Evolutionary conservation across 2,888 invertebrate genomes (phyloP).

Genomic region (Schrankia costaestrigalis): DNA sequence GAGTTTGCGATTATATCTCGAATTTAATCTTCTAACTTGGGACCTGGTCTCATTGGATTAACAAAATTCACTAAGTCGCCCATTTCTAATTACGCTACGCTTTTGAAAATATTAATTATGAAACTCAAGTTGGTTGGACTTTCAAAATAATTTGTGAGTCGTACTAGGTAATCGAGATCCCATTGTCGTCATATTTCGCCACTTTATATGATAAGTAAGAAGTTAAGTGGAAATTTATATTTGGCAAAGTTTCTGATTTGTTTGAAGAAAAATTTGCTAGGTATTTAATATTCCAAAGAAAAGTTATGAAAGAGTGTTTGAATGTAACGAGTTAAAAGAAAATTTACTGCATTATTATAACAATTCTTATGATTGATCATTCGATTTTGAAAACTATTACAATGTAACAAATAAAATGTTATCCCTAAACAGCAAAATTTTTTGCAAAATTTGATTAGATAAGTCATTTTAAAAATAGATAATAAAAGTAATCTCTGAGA

Average conservation of each 20-base stretch:
- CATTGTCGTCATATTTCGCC: conserved; percentile 6
- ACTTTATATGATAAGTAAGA: conserved; percentile 8
- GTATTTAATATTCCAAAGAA: conserved; percentile 1
- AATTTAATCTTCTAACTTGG: conserved; percentile 28
- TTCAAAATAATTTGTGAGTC: conserved; percentile 8
- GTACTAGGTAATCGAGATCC: conserved; percentile 4
- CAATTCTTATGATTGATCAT: too few relatives aligned
- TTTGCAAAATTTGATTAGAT: too few relatives aligned
- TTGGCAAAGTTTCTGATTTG: conserved; percentile 1
- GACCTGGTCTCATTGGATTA: conserved; percentile 26
- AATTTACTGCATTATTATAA: not conserved
- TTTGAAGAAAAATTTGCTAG: not conserved
- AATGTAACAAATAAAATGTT: too few relatives aligned
- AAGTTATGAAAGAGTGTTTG: too few relatives aligned
- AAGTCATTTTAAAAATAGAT: too few relatives aligned
- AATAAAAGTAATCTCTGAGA: too few relatives aligned
- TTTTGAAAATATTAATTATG: conserved; percentile 41
- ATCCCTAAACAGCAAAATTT: too few relatives aligned
- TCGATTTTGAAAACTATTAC: too few relatives aligned
- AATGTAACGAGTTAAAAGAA: not conserved
- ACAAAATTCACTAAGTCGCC: conserved; percentile 36
- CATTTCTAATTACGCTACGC: conserved; percentile 35
- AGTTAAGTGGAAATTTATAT: conserved; percentile 3
- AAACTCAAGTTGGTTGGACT: conserved; percentile 12
- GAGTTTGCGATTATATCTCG: conserved; percentile 24